Evolutionary conservation across 2,888 invertebrate genomes (phyloP).

Genomic region (Bursaphelenchus okinawaensis): DNA sequence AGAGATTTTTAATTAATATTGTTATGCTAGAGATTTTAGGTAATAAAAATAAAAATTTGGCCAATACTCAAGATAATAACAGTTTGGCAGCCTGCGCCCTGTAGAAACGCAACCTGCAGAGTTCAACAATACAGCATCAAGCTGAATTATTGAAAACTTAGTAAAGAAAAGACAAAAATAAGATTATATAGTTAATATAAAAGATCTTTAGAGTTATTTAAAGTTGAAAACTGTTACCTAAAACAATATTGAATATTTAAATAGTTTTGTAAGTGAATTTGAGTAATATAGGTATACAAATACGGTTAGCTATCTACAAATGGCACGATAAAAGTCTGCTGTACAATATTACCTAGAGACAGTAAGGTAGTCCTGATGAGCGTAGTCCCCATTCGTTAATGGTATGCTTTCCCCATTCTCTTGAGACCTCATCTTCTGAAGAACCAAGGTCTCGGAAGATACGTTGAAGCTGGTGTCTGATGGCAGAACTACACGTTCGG

Average conservation of each 20-base stretch:
- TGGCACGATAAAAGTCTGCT: neutral
- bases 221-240: neutral
- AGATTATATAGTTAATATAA: too few species aligned
- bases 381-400: conserved; percentile 13
- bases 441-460: conserved; percentile 36
- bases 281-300: neutral
- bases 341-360: neutral
- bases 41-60: too few species aligned
- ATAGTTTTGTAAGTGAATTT: too few species aligned
- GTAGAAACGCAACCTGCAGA: too few species aligned
- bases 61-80: too few species aligned
- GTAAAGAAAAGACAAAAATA: too few species aligned
- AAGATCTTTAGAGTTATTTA: too few species aligned
- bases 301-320: neutral
- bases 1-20: too few species aligned
- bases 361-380: conserved; percentile 26
- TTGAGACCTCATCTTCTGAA: conserved; percentile 34
- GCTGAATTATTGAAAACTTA: too few species aligned
- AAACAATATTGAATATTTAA: neutral
- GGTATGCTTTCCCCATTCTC: conserved; percentile 23
- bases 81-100: too few species aligned
- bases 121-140: too few species aligned
- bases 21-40: too few species aligned
- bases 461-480: conserved; percentile 52
- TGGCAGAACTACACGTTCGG: conserved; percentile 50